Conservation (phyloP, 2,113 vertebrate species). For the Lasiurus cinereus region DNA sequence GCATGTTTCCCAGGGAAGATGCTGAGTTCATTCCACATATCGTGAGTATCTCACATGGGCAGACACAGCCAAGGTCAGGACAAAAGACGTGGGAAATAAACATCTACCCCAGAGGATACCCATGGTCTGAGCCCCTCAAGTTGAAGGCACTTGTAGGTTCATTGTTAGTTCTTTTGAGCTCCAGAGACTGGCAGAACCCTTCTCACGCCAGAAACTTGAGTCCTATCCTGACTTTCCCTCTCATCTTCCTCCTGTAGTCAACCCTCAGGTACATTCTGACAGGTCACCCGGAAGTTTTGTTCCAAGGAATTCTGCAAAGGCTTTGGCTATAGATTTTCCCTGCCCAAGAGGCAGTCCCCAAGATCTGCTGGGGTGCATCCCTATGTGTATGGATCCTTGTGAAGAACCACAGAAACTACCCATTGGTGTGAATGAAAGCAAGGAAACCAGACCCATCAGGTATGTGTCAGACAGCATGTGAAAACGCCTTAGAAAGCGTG, state of each 20-base stretch:
- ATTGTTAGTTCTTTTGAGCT: not conserved
- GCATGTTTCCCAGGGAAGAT: not conserved
- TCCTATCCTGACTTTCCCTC: not conserved
- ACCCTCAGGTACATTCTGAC: not conserved
- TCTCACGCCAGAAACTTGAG: slow-evolving; percentile 9
- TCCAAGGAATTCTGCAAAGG: slow-evolving; percentile 45
- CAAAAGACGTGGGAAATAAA: not conserved
- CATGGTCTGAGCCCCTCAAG: not conserved
- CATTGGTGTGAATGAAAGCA: not conserved
- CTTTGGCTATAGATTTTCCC: slow-evolving; percentile 41
- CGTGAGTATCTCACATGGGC: not conserved
- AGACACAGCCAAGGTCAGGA: not conserved
- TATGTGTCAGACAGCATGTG: not conserved
- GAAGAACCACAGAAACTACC: not conserved
- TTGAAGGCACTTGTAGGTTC: not conserved
- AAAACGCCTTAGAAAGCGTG: not conserved
- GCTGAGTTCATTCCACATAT: not conserved
- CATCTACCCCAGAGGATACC: not conserved
- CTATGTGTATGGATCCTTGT: not conserved
- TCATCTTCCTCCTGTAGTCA: not conserved
- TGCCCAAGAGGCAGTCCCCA: not conserved
- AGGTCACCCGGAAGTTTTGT: slow-evolving; percentile 45
- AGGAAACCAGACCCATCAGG: not conserved
- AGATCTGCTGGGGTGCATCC: not conserved
- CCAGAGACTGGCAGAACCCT: not conserved